A percentile compares a stretch with the other conserved stretches of the same genome.
Conservation (phyloP, 1,140 invertebrate species). For the Drosophila biarmipes region DNA sequence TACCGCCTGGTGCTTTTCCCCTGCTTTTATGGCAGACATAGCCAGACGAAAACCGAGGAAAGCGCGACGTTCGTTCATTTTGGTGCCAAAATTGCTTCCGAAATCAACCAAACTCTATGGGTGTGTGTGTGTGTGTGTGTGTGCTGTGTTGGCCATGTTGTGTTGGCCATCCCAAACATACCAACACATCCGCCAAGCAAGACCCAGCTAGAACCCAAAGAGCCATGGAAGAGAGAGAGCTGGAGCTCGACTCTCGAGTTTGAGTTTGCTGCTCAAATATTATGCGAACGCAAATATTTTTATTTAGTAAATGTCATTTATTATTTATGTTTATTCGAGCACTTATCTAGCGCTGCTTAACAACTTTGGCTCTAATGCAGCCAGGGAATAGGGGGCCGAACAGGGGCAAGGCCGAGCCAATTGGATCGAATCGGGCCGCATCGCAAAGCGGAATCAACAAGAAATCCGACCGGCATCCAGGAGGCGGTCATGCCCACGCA, state of each 20-base stretch:
- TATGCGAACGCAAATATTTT: slow-evolving; percentile 85
- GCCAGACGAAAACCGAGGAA: slow-evolving; percentile 23
- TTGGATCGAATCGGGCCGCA: slow-evolving; percentile 41
- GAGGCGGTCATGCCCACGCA: slow-evolving; percentile 48
- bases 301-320: slow-evolving; percentile 85
- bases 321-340: slow-evolving; percentile 85
- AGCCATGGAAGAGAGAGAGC: slow-evolving; percentile 74
- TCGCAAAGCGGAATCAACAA: slow-evolving; percentile 50
- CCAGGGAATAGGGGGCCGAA: neutral
- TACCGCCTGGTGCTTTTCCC: slow-evolving; percentile 8
- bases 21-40: slow-evolving; percentile 25
- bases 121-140: slow-evolving; percentile 47
- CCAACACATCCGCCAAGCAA: slow-evolving; percentile 17
- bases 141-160: slow-evolving; percentile 60
- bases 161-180: slow-evolving; percentile 39
- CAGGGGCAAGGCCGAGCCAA: slow-evolving; percentile 67
- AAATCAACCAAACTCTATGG: slow-evolving; percentile 63
- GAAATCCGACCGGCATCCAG: slow-evolving; percentile 29
- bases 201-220: slow-evolving; percentile 61
- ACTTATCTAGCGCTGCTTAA: slow-evolving; percentile 84
- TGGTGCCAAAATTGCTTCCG: slow-evolving; percentile 81
- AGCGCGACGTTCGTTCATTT: slow-evolving; percentile 56
- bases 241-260: slow-evolving; percentile 79
- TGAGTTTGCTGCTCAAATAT: slow-evolving; percentile 84
- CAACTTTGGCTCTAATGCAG: slow-evolving; percentile 82